These are phyloP conservation scores for Schizaphis graminum DNA, from an alignment of 2,888 invertebrate species.

Conservation along the genomic window DNA sequence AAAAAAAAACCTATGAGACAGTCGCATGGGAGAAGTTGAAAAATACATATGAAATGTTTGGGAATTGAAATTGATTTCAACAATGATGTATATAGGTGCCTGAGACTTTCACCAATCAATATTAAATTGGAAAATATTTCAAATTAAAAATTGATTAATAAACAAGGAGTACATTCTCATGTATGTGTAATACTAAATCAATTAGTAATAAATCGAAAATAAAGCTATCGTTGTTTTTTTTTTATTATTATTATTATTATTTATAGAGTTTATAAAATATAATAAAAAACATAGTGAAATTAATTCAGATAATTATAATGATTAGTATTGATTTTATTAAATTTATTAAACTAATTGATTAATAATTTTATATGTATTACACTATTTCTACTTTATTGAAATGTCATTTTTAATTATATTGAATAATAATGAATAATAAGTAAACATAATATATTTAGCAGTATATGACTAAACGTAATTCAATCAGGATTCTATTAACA, in stretches of 20 bases:
- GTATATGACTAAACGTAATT: not conserved
- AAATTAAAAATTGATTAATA: not conserved
- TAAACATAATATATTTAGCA: not conserved
- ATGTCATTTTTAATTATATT: not conserved
- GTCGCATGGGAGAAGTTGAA: conserved; percentile 21
- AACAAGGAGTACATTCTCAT: not conserved
- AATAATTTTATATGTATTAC: not conserved
- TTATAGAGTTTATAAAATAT: not conserved
- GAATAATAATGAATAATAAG: not conserved
- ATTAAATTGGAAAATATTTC: conserved; percentile 3
- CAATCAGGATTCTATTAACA: not conserved
- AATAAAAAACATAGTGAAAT: not conserved
- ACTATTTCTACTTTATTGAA: not conserved
- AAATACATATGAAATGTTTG: conserved; percentile 3
- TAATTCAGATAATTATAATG: not conserved
- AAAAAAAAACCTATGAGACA: conserved; percentile 2
- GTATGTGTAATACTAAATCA: not conserved
- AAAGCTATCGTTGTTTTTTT: not conserved
- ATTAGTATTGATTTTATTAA: not conserved
- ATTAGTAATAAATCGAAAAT: not conserved
- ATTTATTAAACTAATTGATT: not conserved
- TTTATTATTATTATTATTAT: not conserved
- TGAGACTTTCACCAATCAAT: not conserved
- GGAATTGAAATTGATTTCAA: not conserved
- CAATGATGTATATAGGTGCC: not conserved